Percentiles rank a stretch among this genome's conserved stretches.
These are phyloP conservation scores for Ceratosolen solmsi DNA, from an alignment of 1,140 invertebrate genomes.

Conservation along the genomic window DNA sequence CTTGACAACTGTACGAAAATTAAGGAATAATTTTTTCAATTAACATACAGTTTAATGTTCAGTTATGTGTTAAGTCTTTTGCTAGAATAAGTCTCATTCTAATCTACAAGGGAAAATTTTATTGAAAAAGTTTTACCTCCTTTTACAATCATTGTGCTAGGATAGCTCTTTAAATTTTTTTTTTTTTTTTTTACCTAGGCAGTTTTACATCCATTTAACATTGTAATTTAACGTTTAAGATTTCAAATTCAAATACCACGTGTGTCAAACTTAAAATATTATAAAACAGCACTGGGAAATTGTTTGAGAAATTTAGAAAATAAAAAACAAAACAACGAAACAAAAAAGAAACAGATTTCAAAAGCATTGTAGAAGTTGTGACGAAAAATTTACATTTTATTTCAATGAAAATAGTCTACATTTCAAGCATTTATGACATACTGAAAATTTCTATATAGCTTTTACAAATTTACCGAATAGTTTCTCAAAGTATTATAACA, in stretches of 20 bases:
- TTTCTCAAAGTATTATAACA: too few relatives aligned
- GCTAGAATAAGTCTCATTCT: too few relatives aligned
- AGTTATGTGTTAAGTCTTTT: too few relatives aligned
- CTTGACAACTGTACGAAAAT: too few relatives aligned
- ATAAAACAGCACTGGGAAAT: not conserved
- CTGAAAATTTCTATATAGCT: too few relatives aligned
- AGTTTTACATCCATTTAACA: not conserved
- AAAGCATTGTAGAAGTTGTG: too few relatives aligned
- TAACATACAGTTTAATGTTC: too few relatives aligned
- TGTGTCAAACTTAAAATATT: not conserved
- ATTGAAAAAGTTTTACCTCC: not conserved
- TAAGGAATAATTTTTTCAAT: too few relatives aligned
- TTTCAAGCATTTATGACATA: not conserved
- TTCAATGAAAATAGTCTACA: conserved; percentile 6
- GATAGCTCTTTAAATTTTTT: not conserved
- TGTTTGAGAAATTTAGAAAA: not conserved
- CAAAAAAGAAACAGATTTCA: not conserved
- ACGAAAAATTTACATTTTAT: too few relatives aligned
- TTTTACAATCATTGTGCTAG: not conserved
- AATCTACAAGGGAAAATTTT: not conserved
- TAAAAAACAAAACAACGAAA: too few relatives aligned
- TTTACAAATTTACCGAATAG: too few relatives aligned
- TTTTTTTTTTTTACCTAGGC: too few relatives aligned
- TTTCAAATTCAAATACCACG: not conserved
- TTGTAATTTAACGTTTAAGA: not conserved